phyloP scores from a whole-genome alignment of 2,888 invertebrate genomes.

The Apoda limacodes region DNA sequence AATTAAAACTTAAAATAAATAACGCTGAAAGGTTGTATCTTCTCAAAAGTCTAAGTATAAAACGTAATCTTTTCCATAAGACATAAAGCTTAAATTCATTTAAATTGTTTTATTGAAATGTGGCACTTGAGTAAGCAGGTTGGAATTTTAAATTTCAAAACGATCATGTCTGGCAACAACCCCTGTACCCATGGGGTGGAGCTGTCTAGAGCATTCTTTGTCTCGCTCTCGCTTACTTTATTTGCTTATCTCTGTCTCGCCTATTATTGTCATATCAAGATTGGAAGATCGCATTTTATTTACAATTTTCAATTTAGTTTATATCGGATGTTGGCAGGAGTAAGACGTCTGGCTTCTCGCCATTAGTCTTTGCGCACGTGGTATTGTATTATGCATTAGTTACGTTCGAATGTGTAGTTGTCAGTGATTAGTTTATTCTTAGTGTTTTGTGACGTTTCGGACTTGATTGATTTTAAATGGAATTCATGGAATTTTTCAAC shows the following conservation, averaged over 20 bases:
- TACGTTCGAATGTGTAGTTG: slow-evolving; percentile 29
- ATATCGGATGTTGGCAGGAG: slow-evolving; percentile 65
- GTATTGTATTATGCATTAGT: slow-evolving; percentile 32
- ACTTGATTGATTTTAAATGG: slow-evolving; percentile 38
- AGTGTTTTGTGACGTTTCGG: slow-evolving; percentile 27
- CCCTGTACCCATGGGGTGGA: slow-evolving; percentile 63
- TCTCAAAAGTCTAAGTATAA: no score
- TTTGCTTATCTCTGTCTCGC: slow-evolving; percentile 51
- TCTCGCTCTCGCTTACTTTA: slow-evolving; percentile 36
- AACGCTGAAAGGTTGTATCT: no score
- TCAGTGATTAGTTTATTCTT: slow-evolving; percentile 26
- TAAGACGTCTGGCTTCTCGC: slow-evolving; percentile 57
- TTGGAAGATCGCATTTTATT: slow-evolving; percentile 67
- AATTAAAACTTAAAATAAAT: slow-evolving; percentile 59
- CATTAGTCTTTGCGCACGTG: slow-evolving; percentile 51
- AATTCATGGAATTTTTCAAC: slow-evolving; percentile 56
- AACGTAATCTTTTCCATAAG: slow-evolving; percentile 21
- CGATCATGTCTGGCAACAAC: slow-evolving; percentile 63
- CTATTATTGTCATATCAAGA: slow-evolving; percentile 69
- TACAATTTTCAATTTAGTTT: slow-evolving; percentile 69
- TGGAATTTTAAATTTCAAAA: slow-evolving; percentile 55
- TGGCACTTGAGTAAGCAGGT: slow-evolving; percentile 41
- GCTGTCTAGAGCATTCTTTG: slow-evolving; percentile 40
- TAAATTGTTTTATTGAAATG: slow-evolving; percentile 26
- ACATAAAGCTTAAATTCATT: slow-evolving; percentile 40